These are phyloP conservation scores for Leptodactylus fallax DNA, from an alignment of 2,797 vertebrate genomes.

Conservation along the genomic window DNA sequence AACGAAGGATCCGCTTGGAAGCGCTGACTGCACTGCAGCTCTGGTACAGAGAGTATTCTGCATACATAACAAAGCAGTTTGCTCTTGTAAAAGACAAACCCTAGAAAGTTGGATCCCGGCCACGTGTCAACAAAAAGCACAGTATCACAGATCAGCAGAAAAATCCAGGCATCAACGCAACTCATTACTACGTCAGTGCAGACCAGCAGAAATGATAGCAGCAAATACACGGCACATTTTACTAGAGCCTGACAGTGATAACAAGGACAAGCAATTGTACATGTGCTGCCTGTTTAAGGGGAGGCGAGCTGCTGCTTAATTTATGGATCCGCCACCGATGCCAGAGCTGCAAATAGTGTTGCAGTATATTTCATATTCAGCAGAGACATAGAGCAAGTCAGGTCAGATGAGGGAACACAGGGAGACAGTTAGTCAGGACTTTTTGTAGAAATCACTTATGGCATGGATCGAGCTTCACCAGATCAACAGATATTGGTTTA, in stretches of 20 bases:
- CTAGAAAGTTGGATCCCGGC: slow-evolving; percentile 27
- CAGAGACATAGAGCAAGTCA: neutral
- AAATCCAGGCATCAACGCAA: slow-evolving; percentile 15
- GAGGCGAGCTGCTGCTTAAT: slow-evolving; percentile 22
- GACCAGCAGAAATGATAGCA: slow-evolving; percentile 19
- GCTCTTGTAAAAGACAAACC: slow-evolving; percentile 32
- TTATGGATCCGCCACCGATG: neutral
- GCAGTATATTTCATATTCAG: neutral
- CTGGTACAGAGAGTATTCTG: slow-evolving; percentile 5
- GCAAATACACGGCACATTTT: slow-evolving; percentile 7
- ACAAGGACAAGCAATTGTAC: slow-evolving; percentile 31
- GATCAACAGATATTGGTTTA: neutral
- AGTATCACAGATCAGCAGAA: slow-evolving; percentile 49
- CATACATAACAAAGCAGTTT: slow-evolving; percentile 45
- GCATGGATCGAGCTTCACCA: neutral
- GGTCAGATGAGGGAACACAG: neutral
- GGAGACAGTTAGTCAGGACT: neutral
- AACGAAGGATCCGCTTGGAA: slow-evolving; percentile 19
- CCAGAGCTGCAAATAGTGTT: neutral
- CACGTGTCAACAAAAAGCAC: slow-evolving; percentile 20
- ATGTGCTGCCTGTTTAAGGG: neutral
- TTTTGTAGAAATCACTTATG: neutral
- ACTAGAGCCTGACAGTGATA: slow-evolving; percentile 9
- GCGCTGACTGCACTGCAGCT: slow-evolving; percentile 35
- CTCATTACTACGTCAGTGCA: slow-evolving; percentile 27